A percentile compares a stretch with the other conserved stretches of the same genome.
phyloP scores from a whole-genome alignment of 92 coral and sea anemone species.

The Phenganax marumi region DNA sequence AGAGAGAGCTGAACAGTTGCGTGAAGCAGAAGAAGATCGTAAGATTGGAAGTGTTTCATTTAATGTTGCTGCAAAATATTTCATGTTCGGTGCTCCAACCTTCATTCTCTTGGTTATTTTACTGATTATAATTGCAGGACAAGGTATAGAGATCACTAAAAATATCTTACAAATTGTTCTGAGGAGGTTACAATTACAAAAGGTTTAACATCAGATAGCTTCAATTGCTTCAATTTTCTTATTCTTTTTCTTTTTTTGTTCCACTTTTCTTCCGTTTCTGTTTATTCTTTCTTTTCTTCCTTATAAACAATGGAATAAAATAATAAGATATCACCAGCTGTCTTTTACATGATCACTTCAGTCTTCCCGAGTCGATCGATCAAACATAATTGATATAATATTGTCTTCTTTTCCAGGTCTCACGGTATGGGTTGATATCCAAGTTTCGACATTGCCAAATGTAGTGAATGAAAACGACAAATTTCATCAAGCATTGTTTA shows the following conservation, averaged over 20 bases:
- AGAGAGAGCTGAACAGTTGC: conserved; percentile 6
- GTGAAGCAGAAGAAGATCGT: conserved; percentile 31
- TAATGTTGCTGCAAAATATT: conserved; percentile 29
- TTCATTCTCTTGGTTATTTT: neutral
- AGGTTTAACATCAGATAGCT: too few relatives aligned
- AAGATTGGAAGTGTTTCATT: conserved; percentile 22
- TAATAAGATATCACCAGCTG: neutral
- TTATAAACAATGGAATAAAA: too few relatives aligned
- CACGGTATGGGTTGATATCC: conserved; percentile 20
- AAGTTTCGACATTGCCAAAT: conserved; percentile 15
- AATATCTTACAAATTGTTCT: too few relatives aligned
- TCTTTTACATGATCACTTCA: neutral
- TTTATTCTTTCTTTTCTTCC: too few relatives aligned
- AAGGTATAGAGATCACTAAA: neutral
- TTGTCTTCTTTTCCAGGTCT: neutral
- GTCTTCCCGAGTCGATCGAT: too few relatives aligned
- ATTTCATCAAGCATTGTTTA: neutral
- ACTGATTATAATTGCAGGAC: neutral
- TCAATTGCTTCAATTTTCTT: too few relatives aligned
- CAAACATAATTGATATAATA: neutral
- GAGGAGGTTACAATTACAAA: too few relatives aligned
- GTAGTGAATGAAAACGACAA: neutral
- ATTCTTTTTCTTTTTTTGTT: too few relatives aligned
- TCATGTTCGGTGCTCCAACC: conserved; percentile 12
- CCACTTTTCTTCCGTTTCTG: too few relatives aligned